Conservation (phyloP, 2,888 invertebrate species). For the Ochlodes sylvanus region DNA sequence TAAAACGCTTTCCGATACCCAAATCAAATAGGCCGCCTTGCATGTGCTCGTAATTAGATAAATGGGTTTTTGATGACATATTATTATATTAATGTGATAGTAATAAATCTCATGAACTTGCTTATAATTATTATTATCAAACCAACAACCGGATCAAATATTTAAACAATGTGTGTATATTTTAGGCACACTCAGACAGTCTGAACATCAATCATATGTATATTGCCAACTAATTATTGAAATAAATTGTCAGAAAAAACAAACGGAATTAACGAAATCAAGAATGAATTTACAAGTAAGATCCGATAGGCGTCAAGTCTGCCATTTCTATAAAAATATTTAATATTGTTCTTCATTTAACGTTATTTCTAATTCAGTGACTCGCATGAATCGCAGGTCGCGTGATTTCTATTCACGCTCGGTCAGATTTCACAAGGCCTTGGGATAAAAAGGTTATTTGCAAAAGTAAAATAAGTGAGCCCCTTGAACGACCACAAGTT, state of each 20-base stretch:
- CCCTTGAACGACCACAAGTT: constrained; percentile 36
- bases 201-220: too few relatives aligned
- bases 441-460: constrained; percentile 28
- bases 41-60: neutral
- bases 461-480: constrained; percentile 36
- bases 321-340: neutral
- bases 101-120: neutral
- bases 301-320: too few relatives aligned
- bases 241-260: too few relatives aligned
- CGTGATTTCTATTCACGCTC: constrained; percentile 16
- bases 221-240: too few relatives aligned
- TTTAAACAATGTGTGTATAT: too few relatives aligned
- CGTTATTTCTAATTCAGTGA: constrained; percentile 12
- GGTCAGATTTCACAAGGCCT: constrained; percentile 9
- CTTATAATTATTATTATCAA: neutral
- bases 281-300: too few relatives aligned
- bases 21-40: constrained; percentile 20
- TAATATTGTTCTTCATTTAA: neutral
- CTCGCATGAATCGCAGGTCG: constrained; percentile 5
- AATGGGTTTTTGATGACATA: neutral
- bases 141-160: neutral
- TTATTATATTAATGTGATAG: neutral
- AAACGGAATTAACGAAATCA: too few relatives aligned
- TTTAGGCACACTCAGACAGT: too few relatives aligned
- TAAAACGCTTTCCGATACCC: constrained; percentile 24